Base-by-base conservation (phyloP, 2,797 vertebrate genomes). In the Cyprinodon diabolis region DNA sequence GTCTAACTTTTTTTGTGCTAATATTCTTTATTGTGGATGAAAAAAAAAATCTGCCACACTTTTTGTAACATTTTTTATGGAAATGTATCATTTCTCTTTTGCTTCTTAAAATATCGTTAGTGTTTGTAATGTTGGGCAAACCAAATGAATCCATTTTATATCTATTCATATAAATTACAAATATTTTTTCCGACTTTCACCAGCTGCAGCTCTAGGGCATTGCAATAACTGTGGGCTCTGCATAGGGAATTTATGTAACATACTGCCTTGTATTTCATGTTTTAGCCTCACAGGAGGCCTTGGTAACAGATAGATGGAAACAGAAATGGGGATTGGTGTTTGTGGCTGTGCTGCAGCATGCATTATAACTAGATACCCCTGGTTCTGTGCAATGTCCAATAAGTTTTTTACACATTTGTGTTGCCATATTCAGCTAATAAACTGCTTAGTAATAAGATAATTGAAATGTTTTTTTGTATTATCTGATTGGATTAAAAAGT, bases 211-310 rank as follows among this genome's bases (percentile, higher is more conserved):
- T 51, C 10, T 52, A 52, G 40, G 62, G 40, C 40, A 65, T 23
- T 23, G 40, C 40, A 65, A 65, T 65, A 65, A 65, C 62, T n/a
- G 62, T 23, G 19, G 21, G 40, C 6, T 45, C 14, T n/a, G 40
- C 21, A 4, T 23, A 19, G 62, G 62, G 21, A 65, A 51, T 51
- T 35, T 51, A 68, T 68, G 48, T 68, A 51, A 68, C 66, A 68
- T 19, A 37, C 14, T 68, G 17, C 47, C 21, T 11, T 51, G 48
- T 49, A 68, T 68, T 52, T 67, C 23, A 51, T n/a, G 25, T 51
- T 21, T 51, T 21, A 49, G 23, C 45, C 66, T 67, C 7, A 25
- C 15, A 67, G 66, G 47, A 51, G 66, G 47, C 66, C 48, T 19
- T 52, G 21, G 45, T 23, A 14, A 8, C 62, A 65, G 62, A 45